Conservation (phyloP, 2,888 invertebrate genomes). For the Tupiocoris notatus region DNA sequence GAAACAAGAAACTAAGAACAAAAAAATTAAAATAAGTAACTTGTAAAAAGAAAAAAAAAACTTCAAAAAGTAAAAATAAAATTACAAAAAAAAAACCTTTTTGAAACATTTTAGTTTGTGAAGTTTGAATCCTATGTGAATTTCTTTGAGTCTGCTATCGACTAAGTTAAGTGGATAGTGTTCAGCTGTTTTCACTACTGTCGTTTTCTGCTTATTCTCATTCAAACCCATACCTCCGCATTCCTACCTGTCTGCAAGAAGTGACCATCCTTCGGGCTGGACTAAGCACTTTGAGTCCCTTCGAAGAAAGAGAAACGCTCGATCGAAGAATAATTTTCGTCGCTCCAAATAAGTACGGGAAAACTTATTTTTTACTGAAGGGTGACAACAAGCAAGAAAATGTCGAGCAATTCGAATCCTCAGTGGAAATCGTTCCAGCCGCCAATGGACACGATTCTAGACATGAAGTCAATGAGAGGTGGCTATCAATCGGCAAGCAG, state of each 20-base stretch:
- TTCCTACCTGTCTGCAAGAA: neutral
- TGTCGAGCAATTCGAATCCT: constrained; percentile 60
- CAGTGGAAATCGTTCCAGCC: constrained; percentile 90
- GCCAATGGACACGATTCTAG: constrained; percentile 76
- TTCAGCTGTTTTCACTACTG: neutral
- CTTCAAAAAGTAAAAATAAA: constrained; percentile 52
- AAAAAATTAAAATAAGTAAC: constrained; percentile 49
- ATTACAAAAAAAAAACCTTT: constrained; percentile 49
- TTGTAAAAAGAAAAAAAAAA: constrained; percentile 51
- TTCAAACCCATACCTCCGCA: neutral
- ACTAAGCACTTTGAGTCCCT: neutral
- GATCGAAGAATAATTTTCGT: neutral
- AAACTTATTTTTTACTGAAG: no score
- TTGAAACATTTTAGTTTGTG: constrained; percentile 26
- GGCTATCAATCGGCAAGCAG: constrained; percentile 15
- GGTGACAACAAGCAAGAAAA: no score
- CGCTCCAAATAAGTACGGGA: neutral
- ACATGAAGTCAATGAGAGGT: constrained; percentile 64
- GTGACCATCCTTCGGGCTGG: neutral
- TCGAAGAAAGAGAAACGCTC: neutral
- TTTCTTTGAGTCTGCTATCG: neutral
- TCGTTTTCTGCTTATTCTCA: neutral
- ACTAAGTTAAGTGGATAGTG: neutral
- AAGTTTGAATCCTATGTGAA: constrained; percentile 31
- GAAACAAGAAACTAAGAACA: constrained; percentile 48